Percentiles rank a stretch among this genome's conserved stretches.
phyloP scores from a whole-genome alignment of 2,797 vertebrate species.

The Eleutherodactylus coqui region DNA sequence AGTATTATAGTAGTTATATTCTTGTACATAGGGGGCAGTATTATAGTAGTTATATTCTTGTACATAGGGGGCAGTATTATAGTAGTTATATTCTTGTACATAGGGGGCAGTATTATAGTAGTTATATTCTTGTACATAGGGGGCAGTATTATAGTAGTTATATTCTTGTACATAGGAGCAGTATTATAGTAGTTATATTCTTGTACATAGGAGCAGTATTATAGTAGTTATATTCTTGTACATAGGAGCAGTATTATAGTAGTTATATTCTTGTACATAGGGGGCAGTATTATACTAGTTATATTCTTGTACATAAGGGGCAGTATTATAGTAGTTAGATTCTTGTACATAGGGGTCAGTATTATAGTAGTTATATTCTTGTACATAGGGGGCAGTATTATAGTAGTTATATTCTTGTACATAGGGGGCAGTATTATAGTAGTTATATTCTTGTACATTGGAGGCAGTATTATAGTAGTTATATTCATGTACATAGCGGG shows the following conservation, averaged over 20 bases:
- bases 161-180: not conserved
- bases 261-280: no score
- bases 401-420: no score
- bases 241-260: not conserved
- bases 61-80: not conserved
- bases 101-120: not conserved
- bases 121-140: not conserved
- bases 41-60: not conserved
- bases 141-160: constrained; percentile 1
- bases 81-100: not conserved
- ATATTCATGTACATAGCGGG: not conserved
- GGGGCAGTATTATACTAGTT: no score
- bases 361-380: not conserved
- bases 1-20: not conserved
- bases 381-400: no score
- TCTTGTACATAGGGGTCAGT: not conserved
- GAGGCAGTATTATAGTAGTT: not conserved
- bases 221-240: constrained; percentile 3
- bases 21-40: not conserved
- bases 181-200: not conserved
- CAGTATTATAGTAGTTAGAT: not conserved
- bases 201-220: not conserved
- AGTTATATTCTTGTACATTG: no score
- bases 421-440: no score
- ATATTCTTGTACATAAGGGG: no score